These are phyloP conservation scores for Alsophila aescularia DNA, from an alignment of 2,888 invertebrate genomes.

Conservation along the genomic window DNA sequence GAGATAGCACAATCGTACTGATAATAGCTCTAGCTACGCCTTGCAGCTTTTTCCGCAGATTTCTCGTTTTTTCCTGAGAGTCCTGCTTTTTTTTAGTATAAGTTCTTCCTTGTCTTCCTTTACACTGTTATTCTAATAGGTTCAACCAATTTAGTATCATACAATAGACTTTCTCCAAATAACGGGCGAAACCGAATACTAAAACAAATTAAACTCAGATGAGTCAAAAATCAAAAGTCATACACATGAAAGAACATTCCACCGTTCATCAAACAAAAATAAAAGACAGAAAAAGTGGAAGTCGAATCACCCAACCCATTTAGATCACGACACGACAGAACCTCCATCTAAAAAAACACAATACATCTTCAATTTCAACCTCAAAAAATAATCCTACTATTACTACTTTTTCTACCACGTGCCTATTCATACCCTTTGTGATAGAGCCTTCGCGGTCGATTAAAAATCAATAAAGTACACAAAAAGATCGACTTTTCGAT, in stretches of 20 bases:
- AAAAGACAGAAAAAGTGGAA: constrained; percentile 6
- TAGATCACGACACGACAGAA: constrained; percentile 29
- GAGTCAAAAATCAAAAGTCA: constrained; percentile 4
- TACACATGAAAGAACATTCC: neutral
- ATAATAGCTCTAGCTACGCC: too few species aligned
- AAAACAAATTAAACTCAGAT: too few species aligned
- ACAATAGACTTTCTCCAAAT: too few species aligned
- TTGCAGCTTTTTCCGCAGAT: too few species aligned
- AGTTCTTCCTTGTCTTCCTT: too few species aligned
- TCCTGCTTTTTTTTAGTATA: too few species aligned
- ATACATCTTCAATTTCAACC: constrained; percentile 24
- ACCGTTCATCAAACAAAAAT: neutral
- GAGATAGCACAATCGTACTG: too few species aligned
- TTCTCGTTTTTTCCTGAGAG: too few species aligned
- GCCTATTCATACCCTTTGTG: constrained; percentile 56
- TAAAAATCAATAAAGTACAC: constrained; percentile 78
- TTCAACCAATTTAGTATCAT: too few species aligned
- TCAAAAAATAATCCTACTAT: constrained; percentile 16
- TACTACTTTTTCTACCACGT: constrained; percentile 38
- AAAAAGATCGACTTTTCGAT: constrained; percentile 74
- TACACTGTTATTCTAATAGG: too few species aligned
- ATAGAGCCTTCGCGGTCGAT: constrained; percentile 66
- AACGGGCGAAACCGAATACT: too few species aligned
- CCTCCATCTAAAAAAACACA: constrained; percentile 17
- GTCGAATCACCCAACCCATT: constrained; percentile 15